Evolutionary conservation across 2,797 vertebrate genomes (phyloP).

Genomic region (Micropoecilia bifurca): DNA sequence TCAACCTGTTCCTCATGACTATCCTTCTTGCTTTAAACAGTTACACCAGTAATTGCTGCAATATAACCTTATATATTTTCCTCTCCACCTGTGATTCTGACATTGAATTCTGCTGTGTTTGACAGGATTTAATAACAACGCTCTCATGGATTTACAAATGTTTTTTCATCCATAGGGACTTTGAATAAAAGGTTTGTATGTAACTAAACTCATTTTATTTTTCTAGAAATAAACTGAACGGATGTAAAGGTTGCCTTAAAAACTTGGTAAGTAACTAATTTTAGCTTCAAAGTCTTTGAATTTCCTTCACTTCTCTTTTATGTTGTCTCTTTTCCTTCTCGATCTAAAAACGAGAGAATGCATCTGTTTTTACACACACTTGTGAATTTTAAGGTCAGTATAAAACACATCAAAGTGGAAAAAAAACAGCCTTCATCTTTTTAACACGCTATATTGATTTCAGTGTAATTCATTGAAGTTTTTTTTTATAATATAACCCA

Average conservation of each 20-base stretch:
- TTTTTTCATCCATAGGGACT: neutral
- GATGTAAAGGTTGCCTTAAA: neutral
- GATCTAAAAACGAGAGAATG: constrained; percentile 2
- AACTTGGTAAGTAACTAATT: neutral
- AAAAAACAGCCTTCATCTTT: constrained; percentile 37
- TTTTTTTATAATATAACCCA: constrained; percentile 22
- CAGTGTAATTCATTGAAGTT: constrained; percentile 57
- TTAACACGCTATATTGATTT: constrained; percentile 56
- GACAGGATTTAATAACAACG: neutral
- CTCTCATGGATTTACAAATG: neutral
- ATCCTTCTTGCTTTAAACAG: neutral
- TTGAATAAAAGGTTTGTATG: neutral
- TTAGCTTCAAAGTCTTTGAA: constrained; percentile 17
- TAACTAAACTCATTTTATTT: neutral
- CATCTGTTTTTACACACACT: constrained; percentile 30
- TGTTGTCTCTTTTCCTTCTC: neutral
- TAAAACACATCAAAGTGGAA: constrained; percentile 23
- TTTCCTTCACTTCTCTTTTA: neutral
- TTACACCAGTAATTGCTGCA: neutral
- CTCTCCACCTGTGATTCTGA: neutral
- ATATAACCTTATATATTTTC: neutral
- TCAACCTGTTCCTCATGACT: neutral
- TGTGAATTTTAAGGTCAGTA: constrained; percentile 38
- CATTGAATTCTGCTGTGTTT: neutral
- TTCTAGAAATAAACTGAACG: neutral